Base-by-base conservation (phyloP, 2,888 invertebrate genomes). In the Drosophila dives region DNA sequence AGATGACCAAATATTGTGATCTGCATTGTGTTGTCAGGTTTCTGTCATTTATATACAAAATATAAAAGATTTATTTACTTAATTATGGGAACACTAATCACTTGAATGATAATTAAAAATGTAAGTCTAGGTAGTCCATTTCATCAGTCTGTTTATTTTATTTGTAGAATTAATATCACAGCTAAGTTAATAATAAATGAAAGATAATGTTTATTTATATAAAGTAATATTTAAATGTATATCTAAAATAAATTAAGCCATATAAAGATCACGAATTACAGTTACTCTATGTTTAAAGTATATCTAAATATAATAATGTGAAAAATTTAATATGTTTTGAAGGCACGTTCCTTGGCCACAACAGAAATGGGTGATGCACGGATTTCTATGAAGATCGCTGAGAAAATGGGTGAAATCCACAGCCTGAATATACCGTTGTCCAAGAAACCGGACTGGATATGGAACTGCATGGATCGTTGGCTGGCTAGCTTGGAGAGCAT, bases 361-460 rank as follows among this genome's bases (percentile, higher is more conserved):
- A 94, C 94, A 23, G 99, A 99, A 92, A 93, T 99, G 36, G 94
- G 95, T 0, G 96, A 97, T 83, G 95, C 96, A 0, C 95, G 95
- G 7, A 94, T 99, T 56, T 98, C 98, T 3, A 94, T 94, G 91
- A 95, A 96, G 91, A 98, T 99, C 51, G 99, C 99, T 0, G 96
- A 97, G 90, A 98, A 98, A 93, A 96, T 99, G 96, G 98, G 98
- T 0, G 95, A 96, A 86, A 97, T 99, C 69, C 99, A 99, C 91
- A 95, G 95, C 23, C 95, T 99, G 94, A 96, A 97, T 92, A 98
- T 99, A 77, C 99, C 99, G 0, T 95, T 99, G 77, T 97, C 97
- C 82, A 99, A 99, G 93, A 98, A 98, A 87, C 99, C 99, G 0
- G 96, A 96, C 65, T 99, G 99, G 97, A 93, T 99, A 0, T 98